Evolutionary conservation across 2,113 vertebrate species (phyloP), one percentile per base, ranked within the genome.

Genomic region (Centropus unirufus): DNA sequence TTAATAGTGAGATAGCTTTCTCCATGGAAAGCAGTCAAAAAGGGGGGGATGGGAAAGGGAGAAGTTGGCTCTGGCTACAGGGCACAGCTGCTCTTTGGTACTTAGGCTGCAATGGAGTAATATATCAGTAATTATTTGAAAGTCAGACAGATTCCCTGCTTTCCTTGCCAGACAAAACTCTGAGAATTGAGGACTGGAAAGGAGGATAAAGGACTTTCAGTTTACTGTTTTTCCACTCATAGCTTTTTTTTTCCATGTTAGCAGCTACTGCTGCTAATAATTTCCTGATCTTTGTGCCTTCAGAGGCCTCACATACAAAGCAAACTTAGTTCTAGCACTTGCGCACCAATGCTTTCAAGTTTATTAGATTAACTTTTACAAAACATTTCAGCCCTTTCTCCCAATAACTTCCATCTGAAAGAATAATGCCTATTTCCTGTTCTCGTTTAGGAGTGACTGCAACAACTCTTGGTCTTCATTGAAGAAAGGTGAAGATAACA

Each of bases 151-250:
- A 89, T 94, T 95, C 93, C 69, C 70, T 94, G 85, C 83, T 95
- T 92, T 93, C 61, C 77, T 78, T 96, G 96, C 96, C 96, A 97
- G 94, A 89, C 73, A 94, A 96, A 96, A 95, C 86, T 96, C 87
- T 89, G 87, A 95, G 93, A 96, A 94, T 66, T 76, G 87, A 87
- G 58, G 57, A 61, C 68, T 94, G 86, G 85, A 81, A 96, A 94
- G 62, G 68, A 93, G 89, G 92, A 96, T 94, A 94, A 96, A 95
- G 80, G 92, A 64, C 81, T 95, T 95, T 90, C 76, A 92, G 94
- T 97, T 95, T 82, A 93, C 88, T 91, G 69, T 22, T 93, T 95
- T 96, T 95, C 91, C 90, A 87, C 58, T 87, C 66, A 12, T 9
- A 14, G 24, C 36, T 83, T 59, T 83, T 44, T 69, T 89, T 95